Conservation (phyloP, 2,113 vertebrate species). For the Chauna torquata region DNA sequence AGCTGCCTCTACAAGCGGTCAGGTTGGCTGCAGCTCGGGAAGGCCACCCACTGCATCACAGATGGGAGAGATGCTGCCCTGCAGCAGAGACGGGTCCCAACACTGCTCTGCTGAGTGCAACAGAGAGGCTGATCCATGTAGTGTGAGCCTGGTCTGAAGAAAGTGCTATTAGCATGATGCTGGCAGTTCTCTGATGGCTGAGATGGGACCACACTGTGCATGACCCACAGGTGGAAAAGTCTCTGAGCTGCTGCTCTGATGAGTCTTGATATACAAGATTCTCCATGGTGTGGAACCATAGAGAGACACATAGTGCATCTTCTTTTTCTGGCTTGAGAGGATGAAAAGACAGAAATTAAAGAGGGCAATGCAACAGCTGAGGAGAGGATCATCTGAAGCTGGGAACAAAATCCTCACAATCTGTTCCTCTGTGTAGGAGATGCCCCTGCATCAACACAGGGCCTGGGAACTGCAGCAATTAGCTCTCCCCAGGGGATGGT, state of each 20-base stretch:
- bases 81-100: background rate
- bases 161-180: background rate
- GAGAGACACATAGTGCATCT: fast-evolving
- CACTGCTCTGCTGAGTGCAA: fast-evolving
- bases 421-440: background rate
- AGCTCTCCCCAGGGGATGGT: background rate
- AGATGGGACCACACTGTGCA: fast-evolving
- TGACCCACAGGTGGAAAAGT: background rate
- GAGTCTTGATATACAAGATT: background rate
- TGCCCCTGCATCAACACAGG: background rate
- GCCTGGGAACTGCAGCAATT: background rate
- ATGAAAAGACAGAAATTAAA: background rate
- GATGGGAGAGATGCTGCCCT: background rate
- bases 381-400: background rate
- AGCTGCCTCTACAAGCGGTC: background rate
- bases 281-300: background rate
- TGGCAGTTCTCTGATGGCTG: background rate
- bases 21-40: background rate
- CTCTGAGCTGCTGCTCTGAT: background rate
- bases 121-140: fast-evolving
- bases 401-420: background rate
- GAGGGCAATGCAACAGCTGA: background rate
- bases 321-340: background rate
- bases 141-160: background rate
- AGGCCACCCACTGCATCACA: background rate